Conservation (phyloP, 2,888 invertebrate species). For the Apodemia zela region DNA sequence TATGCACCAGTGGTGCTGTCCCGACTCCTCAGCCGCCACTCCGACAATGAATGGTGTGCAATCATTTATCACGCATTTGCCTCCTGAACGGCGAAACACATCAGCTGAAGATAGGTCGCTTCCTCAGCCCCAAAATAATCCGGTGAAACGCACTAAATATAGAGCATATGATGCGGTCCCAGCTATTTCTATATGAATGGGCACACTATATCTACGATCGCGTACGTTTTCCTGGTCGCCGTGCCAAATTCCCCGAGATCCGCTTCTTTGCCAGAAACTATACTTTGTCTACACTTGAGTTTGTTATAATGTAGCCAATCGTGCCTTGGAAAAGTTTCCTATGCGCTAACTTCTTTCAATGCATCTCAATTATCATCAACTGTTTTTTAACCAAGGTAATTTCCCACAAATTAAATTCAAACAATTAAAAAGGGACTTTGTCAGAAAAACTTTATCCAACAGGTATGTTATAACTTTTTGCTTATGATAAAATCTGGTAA, state of each 20-base stretch:
- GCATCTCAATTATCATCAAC: background rate
- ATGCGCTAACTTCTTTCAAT: background rate
- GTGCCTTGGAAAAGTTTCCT: constrained; percentile 4
- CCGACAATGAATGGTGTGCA: too few species aligned
- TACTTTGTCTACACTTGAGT: constrained; percentile 22
- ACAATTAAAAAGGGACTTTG: too few species aligned
- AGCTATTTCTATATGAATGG: constrained; percentile 64
- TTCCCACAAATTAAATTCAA: background rate
- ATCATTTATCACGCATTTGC: too few species aligned
- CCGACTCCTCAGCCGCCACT: too few species aligned
- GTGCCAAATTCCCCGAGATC: constrained; percentile 44
- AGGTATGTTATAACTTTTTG: too few species aligned
- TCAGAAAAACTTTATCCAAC: too few species aligned
- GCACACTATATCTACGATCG: constrained; percentile 35
- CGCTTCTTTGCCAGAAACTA: constrained; percentile 27
- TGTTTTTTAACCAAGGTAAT: background rate
- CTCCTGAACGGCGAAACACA: too few species aligned
- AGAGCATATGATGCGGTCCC: constrained; percentile 29
- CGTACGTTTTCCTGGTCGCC: constrained; percentile 45
- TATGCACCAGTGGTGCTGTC: too few species aligned
- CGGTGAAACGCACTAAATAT: constrained; percentile 11
- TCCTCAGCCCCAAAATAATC: constrained; percentile 14
- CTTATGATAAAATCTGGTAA: too few species aligned
- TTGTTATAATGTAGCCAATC: constrained; percentile 19
- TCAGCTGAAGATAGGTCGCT: background rate